A percentile compares a stretch with the other conserved stretches of the same genome.
These are phyloP conservation scores for Sebastes vulpes DNA, from an alignment of 2,797 vertebrate genomes.

Conservation along the genomic window DNA sequence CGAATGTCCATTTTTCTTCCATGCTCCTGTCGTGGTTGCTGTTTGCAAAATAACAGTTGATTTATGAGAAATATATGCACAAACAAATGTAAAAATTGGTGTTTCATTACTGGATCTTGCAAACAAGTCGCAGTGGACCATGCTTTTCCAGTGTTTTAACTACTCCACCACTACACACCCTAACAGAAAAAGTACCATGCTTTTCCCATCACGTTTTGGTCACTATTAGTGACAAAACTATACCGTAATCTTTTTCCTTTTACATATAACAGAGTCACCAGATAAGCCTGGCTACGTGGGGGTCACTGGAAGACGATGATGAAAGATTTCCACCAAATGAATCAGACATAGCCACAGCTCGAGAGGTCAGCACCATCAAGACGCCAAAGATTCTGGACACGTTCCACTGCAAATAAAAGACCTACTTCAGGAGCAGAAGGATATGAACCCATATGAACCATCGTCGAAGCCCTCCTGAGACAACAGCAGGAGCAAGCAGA, in stretches of 20 bases:
- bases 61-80: too few species aligned
- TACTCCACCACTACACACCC: too few species aligned
- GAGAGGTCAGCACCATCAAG: background rate
- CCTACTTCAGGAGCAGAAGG: background rate
- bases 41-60: background rate
- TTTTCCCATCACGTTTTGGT: too few species aligned
- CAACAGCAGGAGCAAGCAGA: background rate
- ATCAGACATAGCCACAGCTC: background rate
- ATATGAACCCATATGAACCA: background rate
- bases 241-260: background rate
- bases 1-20: background rate
- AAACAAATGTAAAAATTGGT: too few species aligned
- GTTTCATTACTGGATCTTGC: too few species aligned
- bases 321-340: background rate
- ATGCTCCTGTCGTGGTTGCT: background rate
- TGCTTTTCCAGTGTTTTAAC: too few species aligned
- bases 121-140: too few species aligned
- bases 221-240: too few species aligned
- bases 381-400: background rate
- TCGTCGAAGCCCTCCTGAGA: background rate
- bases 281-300: background rate
- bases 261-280: background rate
- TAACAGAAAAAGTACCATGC: too few species aligned
- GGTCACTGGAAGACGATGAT: background rate
- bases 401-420: background rate